phyloP scores from a whole-genome alignment of 2,797 vertebrate genomes.

The Eleutherodactylus coqui region DNA sequence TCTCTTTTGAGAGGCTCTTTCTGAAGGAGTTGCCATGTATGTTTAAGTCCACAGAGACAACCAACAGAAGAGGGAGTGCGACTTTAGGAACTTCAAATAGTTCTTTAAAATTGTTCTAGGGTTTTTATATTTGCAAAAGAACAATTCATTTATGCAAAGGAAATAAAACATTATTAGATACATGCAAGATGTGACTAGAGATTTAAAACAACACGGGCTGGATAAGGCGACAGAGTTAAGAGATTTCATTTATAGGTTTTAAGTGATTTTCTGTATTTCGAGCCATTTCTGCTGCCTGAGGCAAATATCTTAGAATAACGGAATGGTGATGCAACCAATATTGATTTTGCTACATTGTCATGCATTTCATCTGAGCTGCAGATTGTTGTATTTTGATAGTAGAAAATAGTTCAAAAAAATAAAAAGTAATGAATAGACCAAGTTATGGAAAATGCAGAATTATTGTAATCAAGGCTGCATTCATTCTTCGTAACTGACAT shows the following conservation, averaged over 20 bases:
- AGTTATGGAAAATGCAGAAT: slow-evolving; percentile 30
- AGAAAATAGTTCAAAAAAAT: slow-evolving; percentile 44
- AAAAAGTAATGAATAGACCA: slow-evolving; percentile 32
- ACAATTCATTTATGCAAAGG: slow-evolving; percentile 62
- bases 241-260: slow-evolving; percentile 61
- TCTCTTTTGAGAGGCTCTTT: slow-evolving; percentile 74
- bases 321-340: slow-evolving; percentile 61
- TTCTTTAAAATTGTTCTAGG: slow-evolving; percentile 66
- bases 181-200: slow-evolving; percentile 30
- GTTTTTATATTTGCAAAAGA: slow-evolving; percentile 67
- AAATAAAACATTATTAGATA: slow-evolving; percentile 62
- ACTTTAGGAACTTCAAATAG: slow-evolving; percentile 68
- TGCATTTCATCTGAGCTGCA: slow-evolving; percentile 59
- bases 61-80: slow-evolving; percentile 68
- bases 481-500: slow-evolving; percentile 32
- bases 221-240: slow-evolving; percentile 60
- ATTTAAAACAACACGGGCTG: slow-evolving; percentile 51
- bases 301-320: slow-evolving; percentile 50
- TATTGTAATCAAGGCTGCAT: slow-evolving; percentile 32
- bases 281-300: slow-evolving; percentile 54
- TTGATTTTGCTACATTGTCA: slow-evolving; percentile 61
- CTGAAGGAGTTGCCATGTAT: slow-evolving; percentile 74
- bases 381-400: slow-evolving; percentile 59
- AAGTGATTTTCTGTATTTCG: slow-evolving; percentile 58
- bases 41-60: slow-evolving; percentile 74